Conservation (phyloP, 92 coral and sea anemone genomes). For the Epizoanthus ramosus region DNA sequence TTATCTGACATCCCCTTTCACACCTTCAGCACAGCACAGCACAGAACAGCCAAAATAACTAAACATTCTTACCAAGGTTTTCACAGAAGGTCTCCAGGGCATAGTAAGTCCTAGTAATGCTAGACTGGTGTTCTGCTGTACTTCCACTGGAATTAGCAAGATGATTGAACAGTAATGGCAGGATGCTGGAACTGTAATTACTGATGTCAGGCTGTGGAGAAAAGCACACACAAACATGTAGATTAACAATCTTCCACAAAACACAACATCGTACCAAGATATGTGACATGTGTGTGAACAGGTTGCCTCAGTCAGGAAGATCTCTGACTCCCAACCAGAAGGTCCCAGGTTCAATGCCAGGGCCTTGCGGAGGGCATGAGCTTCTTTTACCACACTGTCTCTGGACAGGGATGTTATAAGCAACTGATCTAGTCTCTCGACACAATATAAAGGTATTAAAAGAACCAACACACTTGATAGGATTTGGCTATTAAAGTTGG, state of each 20-base stretch:
- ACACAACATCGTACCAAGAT: not conserved
- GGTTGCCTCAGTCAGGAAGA: not conserved
- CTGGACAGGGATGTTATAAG: no score
- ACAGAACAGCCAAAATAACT: no score
- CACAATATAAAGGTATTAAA: not conserved
- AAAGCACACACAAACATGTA: slow-evolving; percentile 11
- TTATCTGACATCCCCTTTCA: no score
- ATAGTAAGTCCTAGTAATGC: slow-evolving; percentile 88
- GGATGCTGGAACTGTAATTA: slow-evolving; percentile 79
- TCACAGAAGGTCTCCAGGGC: slow-evolving; percentile 99
- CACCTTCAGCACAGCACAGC: no score
- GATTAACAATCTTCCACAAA: not conserved
- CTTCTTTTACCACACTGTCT: no score
- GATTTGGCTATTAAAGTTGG: no score
- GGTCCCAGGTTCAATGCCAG: no score
- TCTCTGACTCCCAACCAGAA: not conserved
- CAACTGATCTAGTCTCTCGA: not conserved
- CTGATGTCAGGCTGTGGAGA: slow-evolving; percentile 94
- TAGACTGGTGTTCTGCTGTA: slow-evolving; percentile 68
- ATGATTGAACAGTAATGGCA: slow-evolving; percentile 88
- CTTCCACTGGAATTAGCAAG: slow-evolving; percentile 75
- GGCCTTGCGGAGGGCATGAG: no score
- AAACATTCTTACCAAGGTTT: slow-evolving; percentile 73
- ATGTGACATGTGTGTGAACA: not conserved
- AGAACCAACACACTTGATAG: not conserved